phyloP scores from a whole-genome alignment of 2,113 vertebrate genomes.

The Felis chaus region DNA sequence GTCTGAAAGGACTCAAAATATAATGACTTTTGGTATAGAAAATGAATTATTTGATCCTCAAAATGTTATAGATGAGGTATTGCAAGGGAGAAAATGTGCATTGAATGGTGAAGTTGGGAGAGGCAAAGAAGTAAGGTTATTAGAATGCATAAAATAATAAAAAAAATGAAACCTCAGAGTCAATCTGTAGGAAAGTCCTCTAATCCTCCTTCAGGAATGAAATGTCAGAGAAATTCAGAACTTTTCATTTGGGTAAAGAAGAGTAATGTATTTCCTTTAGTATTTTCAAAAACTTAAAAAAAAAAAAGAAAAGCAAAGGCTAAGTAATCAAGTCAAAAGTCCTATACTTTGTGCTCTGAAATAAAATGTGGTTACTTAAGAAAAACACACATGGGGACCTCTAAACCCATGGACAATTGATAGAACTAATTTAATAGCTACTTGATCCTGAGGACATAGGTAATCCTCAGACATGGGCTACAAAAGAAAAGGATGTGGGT shows the following conservation, averaged over 20 bases:
- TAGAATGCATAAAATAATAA: not conserved
- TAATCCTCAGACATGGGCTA: not conserved
- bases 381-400: not conserved
- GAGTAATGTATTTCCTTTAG: not conserved
- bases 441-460: slow-evolving; percentile 29
- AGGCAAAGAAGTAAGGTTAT: not conserved
- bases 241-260: slow-evolving; percentile 10
- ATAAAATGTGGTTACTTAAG: slow-evolving; percentile 47
- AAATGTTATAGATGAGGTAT: not conserved
- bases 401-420: slow-evolving; percentile 25
- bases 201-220: slow-evolving; percentile 43
- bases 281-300: slow-evolving; percentile 13
- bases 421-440: slow-evolving; percentile 57
- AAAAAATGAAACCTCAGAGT: not conserved
- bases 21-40: slow-evolving; percentile 38
- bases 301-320: not conserved
- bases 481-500: not conserved
- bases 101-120: not conserved
- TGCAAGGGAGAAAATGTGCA: not conserved
- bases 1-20: not conserved
- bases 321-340: slow-evolving; percentile 56
- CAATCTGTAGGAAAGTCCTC: not conserved
- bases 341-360: slow-evolving; percentile 25
- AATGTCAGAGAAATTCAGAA: slow-evolving; percentile 12
- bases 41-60: slow-evolving; percentile 21